Evolutionary conservation across 2,888 invertebrate genomes (phyloP), one percentile per base, ranked within the genome.

Genomic region (Neuroscelio doddi): DNA sequence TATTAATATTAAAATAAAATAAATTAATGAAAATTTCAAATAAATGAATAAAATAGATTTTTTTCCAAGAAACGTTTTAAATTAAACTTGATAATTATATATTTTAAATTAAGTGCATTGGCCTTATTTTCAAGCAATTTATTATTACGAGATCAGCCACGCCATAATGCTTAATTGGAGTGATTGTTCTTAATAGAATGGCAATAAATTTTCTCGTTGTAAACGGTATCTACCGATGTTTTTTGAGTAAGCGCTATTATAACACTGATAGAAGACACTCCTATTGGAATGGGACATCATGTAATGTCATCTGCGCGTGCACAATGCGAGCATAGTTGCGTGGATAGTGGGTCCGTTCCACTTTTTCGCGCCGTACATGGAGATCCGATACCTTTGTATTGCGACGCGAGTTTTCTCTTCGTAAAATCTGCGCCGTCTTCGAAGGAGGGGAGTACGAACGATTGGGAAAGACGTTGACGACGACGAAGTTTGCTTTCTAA

Each of bases 321-420:
- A 62, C 55, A 55, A 52, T 62, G 47, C 55, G 47, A 61, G 47
- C 55, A 61, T 65, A 59, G 64, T 63, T 68, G 47, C 58, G 61
- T 51, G 52, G 59, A 67, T 67, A 59, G 63, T 55, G 55, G 70
- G 72, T 74, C 68, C 76, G 81, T 73, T 79, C 81, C 71, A 81
- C 81, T 79, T 81, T 77, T 80, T 78, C 74, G 73, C 69, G 45
- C 74, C 75, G 73, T 76, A 73, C 75, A 74, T 66, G 72, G 72
- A 32, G 63, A 56, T 42, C 53, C 70, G 73, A 73, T 71, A 64
- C 64, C 59, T 58, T 62, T 50, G 51, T 34, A 38, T 21, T 15
- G 47, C 46, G 12, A 39, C 38, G 53, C 64, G 47, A 39, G 69
- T 67, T 80, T 79, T 79, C 79, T 77, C 75, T 74, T 61, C 41